Conservation (phyloP, 2,888 invertebrate genomes). For the Strigamia crassipes region DNA sequence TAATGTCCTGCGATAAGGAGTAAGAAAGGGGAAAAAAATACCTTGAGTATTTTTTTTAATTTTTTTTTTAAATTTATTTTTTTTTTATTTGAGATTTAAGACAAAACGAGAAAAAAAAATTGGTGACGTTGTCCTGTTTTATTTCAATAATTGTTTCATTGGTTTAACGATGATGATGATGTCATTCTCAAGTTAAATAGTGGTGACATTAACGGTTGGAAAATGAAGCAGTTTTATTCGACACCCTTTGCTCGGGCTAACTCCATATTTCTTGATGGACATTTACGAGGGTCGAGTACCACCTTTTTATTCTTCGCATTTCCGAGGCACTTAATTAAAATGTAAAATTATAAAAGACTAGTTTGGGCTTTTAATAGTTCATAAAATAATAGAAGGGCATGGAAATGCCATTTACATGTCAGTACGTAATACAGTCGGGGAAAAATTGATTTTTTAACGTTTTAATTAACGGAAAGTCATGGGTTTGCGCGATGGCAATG, state of each 20-base stretch:
- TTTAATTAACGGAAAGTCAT: neutral
- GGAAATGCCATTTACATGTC: neutral
- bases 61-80: neutral
- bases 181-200: neutral
- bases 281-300: conserved; percentile 26
- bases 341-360: neutral
- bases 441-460: neutral
- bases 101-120: no score
- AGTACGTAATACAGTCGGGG: neutral
- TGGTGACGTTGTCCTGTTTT: neutral
- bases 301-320: neutral
- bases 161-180: neutral
- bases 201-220: neutral
- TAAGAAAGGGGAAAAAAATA: neutral
- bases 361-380: neutral
- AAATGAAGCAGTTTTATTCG: conserved; percentile 13
- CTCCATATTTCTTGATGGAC: conserved; percentile 34
- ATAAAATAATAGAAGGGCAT: neutral
- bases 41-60: neutral
- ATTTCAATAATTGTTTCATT: neutral
- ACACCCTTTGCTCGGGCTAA: neutral
- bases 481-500: neutral
- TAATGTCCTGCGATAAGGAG: conserved; percentile 11
- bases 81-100: neutral
- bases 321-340: conserved; percentile 20